A percentile compares a stretch with the other conserved stretches of the same genome.
These are phyloP conservation scores for Nymphalis c-album DNA, from an alignment of 2,888 invertebrate genomes.

Conservation along the genomic window DNA sequence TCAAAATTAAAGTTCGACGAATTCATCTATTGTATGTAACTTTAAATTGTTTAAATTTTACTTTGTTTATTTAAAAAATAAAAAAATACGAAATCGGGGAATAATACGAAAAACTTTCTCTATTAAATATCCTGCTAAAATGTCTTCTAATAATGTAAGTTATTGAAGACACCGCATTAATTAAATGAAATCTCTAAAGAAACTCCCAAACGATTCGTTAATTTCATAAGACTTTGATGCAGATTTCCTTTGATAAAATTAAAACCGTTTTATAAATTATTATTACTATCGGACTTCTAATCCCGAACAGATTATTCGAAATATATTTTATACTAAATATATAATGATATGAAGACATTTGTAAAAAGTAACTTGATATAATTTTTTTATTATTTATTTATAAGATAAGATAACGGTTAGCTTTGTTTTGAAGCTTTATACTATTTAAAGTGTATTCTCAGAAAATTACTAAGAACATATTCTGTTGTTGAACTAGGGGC, in stretches of 20 bases:
- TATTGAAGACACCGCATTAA: constrained; percentile 46
- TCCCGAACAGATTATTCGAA: neutral
- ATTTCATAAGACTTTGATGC: constrained; percentile 43
- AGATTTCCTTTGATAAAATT: constrained; percentile 40
- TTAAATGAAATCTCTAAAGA: constrained; percentile 55
- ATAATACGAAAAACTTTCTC: neutral
- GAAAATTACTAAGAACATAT: neutral
- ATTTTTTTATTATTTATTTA: no score
- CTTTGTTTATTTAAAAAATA: neutral
- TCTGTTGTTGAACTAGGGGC: neutral
- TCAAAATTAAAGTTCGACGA: no score
- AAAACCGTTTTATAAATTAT: constrained; percentile 37
- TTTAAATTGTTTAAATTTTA: neutral
- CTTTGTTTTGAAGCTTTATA: no score
- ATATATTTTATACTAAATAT: neutral
- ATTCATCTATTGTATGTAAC: no score
- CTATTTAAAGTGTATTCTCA: neutral
- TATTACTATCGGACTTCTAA: constrained; percentile 16
- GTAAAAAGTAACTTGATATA: no score
- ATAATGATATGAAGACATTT: no score
- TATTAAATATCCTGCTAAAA: constrained; percentile 9
- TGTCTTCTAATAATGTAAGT: constrained; percentile 28
- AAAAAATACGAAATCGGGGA: neutral
- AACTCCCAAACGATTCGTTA: constrained; percentile 51
- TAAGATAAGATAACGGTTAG: no score